phyloP scores from a whole-genome alignment of 2,888 invertebrate genomes.

The Onthophagus sagittarius region DNA sequence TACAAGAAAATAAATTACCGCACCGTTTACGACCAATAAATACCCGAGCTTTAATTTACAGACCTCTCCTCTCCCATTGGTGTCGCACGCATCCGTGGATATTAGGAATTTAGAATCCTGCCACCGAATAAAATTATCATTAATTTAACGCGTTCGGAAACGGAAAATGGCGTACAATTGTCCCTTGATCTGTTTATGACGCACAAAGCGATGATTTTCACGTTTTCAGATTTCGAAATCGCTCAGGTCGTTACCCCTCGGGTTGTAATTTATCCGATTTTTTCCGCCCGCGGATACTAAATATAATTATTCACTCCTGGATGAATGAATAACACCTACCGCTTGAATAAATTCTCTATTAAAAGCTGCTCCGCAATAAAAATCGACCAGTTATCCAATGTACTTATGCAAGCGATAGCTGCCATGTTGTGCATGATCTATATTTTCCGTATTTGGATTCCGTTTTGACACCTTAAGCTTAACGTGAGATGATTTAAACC shows the following conservation, averaged over 20 bases:
- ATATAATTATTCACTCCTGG: not conserved
- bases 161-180: constrained; percentile 7
- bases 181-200: constrained; percentile 8
- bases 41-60: not conserved
- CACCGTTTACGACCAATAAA: not conserved
- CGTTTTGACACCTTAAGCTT: not conserved
- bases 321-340: not conserved
- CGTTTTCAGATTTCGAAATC: not conserved
- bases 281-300: not conserved
- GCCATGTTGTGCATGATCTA: not conserved
- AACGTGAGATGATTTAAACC: not conserved
- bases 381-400: not conserved
- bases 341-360: not conserved
- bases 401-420: not conserved
- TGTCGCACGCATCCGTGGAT: not conserved
- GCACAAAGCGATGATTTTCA: not conserved
- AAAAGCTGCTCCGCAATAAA: not conserved
- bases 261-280: not conserved
- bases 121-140: constrained; percentile 13
- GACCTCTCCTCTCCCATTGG: not conserved
- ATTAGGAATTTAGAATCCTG: constrained; percentile 12
- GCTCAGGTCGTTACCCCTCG: not conserved
- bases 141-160: constrained; percentile 6
- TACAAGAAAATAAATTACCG: not conserved
- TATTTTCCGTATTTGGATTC: not conserved